Percentiles rank a stretch among this genome's conserved stretches.
These are phyloP conservation scores for Candoia aspera DNA, from an alignment of 2,113 vertebrate species.

Conservation along the genomic window DNA sequence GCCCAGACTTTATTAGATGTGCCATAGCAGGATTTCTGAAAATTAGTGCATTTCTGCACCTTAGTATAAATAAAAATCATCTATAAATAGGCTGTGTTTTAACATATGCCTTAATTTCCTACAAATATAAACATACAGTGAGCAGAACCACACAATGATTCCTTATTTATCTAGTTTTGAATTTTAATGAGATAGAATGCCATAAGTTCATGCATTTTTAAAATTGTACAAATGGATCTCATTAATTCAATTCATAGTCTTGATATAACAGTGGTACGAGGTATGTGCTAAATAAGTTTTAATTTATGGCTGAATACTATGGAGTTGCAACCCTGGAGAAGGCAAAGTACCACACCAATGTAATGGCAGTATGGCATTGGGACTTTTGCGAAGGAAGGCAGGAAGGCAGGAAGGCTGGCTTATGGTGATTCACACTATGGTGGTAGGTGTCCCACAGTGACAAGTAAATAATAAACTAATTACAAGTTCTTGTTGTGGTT, in stretches of 20 bases:
- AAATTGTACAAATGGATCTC: constrained; percentile 28
- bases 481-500: background rate
- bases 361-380: background rate
- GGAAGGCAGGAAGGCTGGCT: background rate
- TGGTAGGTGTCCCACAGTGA: background rate
- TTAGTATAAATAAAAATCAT: background rate
- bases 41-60: background rate
- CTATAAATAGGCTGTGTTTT: constrained; percentile 3
- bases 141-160: constrained; percentile 6
- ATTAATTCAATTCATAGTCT: constrained; percentile 28
- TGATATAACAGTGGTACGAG: constrained; percentile 5
- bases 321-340: background rate
- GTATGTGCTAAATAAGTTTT: constrained; percentile 6
- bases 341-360: background rate
- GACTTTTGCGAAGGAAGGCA: background rate
- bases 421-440: no score
- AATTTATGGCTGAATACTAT: constrained; percentile 17
- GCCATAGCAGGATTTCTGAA: background rate
- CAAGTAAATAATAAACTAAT: background rate
- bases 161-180: constrained; percentile 22
- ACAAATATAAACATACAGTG: constrained; percentile 1
- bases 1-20: background rate
- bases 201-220: constrained; percentile 34
- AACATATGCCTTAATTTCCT: constrained; percentile 15
- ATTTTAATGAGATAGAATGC: constrained; percentile 29